Evolutionary conservation across 2,113 vertebrate species (phyloP).

Genomic region (Zosterops lateralis): DNA sequence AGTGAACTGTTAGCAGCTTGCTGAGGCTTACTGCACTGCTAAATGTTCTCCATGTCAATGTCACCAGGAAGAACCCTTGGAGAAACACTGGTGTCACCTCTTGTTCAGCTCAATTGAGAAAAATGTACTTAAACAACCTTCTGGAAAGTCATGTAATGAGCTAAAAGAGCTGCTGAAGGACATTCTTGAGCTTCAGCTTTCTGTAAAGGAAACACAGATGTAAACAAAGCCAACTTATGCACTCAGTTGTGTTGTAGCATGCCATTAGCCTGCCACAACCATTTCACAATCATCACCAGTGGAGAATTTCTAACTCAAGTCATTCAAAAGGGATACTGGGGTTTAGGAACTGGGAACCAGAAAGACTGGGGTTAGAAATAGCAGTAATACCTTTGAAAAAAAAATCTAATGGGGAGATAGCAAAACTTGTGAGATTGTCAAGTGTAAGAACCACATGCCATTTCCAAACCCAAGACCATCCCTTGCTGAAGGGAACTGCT

Average conservation of each 20-base stretch:
- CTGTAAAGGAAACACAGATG: not conserved
- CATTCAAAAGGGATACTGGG: not conserved
- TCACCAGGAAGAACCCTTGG: not conserved
- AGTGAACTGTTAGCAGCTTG: not conserved
- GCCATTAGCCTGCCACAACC: not conserved
- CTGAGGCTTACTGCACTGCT: not conserved
- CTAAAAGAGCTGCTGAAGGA: not conserved
- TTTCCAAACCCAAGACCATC: not conserved
- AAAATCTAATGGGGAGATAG: fast-evolving
- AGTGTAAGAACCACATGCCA: not conserved
- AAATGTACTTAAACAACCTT: not conserved
- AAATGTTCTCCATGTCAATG: not conserved
- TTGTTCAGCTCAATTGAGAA: not conserved
- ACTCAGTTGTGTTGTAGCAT: fast-evolving
- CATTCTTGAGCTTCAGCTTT: not conserved
- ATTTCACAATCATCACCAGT: not conserved
- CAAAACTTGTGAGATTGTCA: not conserved
- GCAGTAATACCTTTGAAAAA: not conserved
- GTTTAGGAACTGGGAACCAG: not conserved
- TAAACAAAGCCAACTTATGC: not conserved
- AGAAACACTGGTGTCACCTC: not conserved
- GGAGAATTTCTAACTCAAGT: not conserved
- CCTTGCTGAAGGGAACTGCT: not conserved
- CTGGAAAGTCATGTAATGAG: not conserved
- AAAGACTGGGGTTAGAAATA: fast-evolving